Percentiles rank a stretch among this genome's conserved stretches.
These are phyloP conservation scores for Drosophila fulvimacula DNA, from an alignment of 2,888 invertebrate genomes.

Conservation along the genomic window DNA sequence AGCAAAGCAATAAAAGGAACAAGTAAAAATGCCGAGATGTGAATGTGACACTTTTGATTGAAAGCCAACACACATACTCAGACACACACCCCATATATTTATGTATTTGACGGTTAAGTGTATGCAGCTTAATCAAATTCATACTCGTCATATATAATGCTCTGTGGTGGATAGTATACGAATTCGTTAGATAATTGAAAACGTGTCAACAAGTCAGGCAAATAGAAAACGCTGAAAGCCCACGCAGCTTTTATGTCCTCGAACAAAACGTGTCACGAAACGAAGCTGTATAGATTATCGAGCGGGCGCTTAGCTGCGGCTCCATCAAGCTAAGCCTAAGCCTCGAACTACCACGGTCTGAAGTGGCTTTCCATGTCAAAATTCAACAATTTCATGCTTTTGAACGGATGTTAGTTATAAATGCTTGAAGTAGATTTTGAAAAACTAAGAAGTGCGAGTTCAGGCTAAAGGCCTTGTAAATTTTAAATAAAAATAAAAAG, in stretches of 20 bases:
- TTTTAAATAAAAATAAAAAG: too few species aligned
- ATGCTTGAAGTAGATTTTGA: too few species aligned
- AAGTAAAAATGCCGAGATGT: constrained; percentile 60
- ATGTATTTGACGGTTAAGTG: constrained; percentile 1
- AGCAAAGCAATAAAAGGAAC: constrained; percentile 46
- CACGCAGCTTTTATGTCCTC: constrained; percentile 39
- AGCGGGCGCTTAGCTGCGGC: constrained; percentile 3
- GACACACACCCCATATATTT: constrained; percentile 3
- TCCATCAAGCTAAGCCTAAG: constrained; percentile 3
- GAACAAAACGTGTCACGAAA: constrained; percentile 34
- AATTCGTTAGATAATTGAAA: constrained; percentile 79
- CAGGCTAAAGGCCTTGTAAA: too few species aligned
- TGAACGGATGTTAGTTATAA: background rate
- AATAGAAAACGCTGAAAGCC: constrained; percentile 26
- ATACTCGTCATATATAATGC: constrained; percentile 19
- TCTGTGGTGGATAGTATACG: constrained; percentile 21
- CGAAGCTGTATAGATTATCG: constrained; percentile 43
- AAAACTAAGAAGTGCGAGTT: too few species aligned
- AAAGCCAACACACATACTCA: constrained; percentile 39
- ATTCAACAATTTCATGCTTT: background rate
- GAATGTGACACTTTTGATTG: constrained; percentile 77
- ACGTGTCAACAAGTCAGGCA: constrained; percentile 74
- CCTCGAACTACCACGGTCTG: background rate
- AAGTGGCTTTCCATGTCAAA: constrained; percentile 43
- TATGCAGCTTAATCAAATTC: constrained; percentile 46